A percentile compares a stretch with the other conserved stretches of the same genome.
Evolutionary conservation across 2,888 invertebrate species (phyloP).

Genomic region (Kryphioiulus occultus): DNA sequence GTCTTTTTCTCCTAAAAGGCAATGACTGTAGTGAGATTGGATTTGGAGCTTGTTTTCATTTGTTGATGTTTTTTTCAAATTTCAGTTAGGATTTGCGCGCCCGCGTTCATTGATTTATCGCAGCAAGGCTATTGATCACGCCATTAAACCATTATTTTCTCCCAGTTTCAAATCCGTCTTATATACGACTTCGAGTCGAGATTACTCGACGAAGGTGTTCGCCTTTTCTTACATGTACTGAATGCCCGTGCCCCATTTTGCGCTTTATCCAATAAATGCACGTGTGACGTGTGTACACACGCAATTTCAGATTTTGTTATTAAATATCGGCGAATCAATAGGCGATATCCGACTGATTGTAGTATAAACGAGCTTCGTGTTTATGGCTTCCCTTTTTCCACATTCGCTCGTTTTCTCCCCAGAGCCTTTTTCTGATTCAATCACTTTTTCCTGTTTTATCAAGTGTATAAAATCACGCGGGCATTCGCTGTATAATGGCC

Average conservation of each 20-base stretch:
- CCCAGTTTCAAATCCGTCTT: not conserved
- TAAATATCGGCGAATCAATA: slow-evolving; percentile 7
- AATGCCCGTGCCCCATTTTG: not conserved
- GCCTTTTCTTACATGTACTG: not conserved
- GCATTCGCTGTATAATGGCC: not conserved
- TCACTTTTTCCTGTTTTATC: slow-evolving; percentile 9
- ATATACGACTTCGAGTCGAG: not conserved
- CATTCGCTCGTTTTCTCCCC: slow-evolving; percentile 14
- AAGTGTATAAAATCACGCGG: not conserved
- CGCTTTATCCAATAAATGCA: not conserved
- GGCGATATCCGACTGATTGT: not conserved
- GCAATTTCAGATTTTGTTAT: slow-evolving; percentile 23
- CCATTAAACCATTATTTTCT: slow-evolving; percentile 16
- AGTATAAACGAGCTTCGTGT: slow-evolving; percentile 16
- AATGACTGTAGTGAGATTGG: not conserved
- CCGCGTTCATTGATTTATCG: not conserved
- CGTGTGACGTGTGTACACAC: not conserved
- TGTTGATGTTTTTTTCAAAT: not conserved
- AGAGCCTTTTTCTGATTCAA: slow-evolving; percentile 5
- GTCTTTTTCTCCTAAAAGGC: not conserved
- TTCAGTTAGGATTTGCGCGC: not conserved
- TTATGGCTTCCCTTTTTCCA: slow-evolving; percentile 18
- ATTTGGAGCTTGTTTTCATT: not conserved
- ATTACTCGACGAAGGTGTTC: not conserved
- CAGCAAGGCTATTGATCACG: not conserved